Percentiles rank a stretch among this genome's conserved stretches.
These are phyloP conservation scores for Coluber constrictor DNA, from an alignment of 2,797 vertebrate genomes.

Conservation along the genomic window DNA sequence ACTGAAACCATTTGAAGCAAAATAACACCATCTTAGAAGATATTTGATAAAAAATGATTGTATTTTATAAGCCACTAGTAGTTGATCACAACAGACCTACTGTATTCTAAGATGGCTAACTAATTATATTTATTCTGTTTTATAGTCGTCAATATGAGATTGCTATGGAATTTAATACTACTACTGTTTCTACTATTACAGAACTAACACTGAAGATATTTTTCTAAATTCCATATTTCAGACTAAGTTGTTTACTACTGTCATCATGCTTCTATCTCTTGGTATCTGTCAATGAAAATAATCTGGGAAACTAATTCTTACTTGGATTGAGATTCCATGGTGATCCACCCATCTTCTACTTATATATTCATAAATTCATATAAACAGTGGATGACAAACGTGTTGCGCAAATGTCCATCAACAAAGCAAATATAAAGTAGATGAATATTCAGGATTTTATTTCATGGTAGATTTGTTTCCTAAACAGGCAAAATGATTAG, in stretches of 20 bases:
- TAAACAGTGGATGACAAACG: background rate
- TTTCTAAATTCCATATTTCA: background rate
- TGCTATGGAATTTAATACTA: background rate
- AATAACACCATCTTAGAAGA: background rate
- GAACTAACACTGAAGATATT: background rate
- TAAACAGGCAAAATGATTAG: background rate
- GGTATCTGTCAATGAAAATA: background rate
- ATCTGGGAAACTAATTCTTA: background rate
- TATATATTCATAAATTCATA: background rate
- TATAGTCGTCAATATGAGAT: background rate
- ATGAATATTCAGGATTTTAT: background rate
- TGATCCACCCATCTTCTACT: background rate
- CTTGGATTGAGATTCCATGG: background rate
- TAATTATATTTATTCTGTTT: background rate
- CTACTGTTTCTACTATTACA: background rate
- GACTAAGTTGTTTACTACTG: background rate
- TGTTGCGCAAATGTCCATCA: background rate
- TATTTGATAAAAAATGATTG: slow-evolving; percentile 2
- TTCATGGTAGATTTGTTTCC: background rate
- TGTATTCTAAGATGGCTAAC: background rate
- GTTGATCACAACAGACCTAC: background rate
- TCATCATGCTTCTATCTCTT: background rate
- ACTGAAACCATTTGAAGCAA: background rate
- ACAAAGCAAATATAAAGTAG: background rate
- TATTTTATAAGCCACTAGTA: background rate